Evolutionary conservation across 2,797 vertebrate species (phyloP), one percentile per base, ranked within the genome.

Genomic region (Sciurus vulgaris): DNA sequence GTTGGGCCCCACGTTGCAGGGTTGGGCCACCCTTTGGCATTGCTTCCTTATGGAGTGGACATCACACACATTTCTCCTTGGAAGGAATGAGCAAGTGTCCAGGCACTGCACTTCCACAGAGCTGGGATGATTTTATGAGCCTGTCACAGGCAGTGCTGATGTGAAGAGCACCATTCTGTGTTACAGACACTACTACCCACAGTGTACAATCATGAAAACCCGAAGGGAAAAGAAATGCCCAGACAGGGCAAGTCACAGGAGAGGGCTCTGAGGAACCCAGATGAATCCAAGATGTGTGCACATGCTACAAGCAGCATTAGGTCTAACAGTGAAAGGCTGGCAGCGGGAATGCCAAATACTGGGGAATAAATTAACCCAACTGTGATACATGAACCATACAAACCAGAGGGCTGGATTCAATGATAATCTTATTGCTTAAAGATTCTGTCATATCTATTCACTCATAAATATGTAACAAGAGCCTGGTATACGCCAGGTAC

Each of bases 211-310:
- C 7, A 0, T 2, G 20, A 72, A 84, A 65, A 82, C 3, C 11
- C 24, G 13, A 84, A 22, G 56, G 59, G 49, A 14, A 35, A 35
- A 59, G 33, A 54, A 86, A 54, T 24, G 20, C 33, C 49, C 2
- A 0, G 73, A 8, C 13, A 73, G 51, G 86, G 74, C 5, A 33
- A 73, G 84, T 65, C 59, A 47, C 8, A 38, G 51, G 26, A 88
- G 7, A 0, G 2, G 13, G 47, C 35, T 38, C 51, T 65, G 24
- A 93, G 54, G 78, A 47, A 81, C 83, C 24, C 26, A 17, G 67
- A 81, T 84, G 47, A 5, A 67, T 2, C 22, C 17, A 47, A 10
- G 2, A 3, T 9, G 49, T 65, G 51, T 0, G 0, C 0, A 44
- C 24, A 13, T 1, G 1, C 28, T 28, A 35, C 41, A 2, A 63